Evolutionary conservation across 2,888 invertebrate genomes (phyloP), one percentile per base, ranked within the genome.

Genomic region (Hydrotaea diabolus): DNA sequence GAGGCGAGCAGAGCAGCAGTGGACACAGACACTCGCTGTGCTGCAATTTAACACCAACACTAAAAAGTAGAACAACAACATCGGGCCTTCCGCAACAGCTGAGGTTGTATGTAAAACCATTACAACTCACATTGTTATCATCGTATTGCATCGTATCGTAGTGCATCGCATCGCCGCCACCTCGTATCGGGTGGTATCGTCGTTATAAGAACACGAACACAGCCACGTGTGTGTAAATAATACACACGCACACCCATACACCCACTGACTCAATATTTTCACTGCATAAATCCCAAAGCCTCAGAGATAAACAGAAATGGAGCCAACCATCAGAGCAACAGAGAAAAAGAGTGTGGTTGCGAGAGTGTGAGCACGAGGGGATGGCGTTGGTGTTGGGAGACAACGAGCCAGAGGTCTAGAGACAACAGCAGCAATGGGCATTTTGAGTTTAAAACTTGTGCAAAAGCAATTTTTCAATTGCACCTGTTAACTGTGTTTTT

Each of bases 391-490:
- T 53, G 43, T 53, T n/a, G 23, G 43, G 66, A 66, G 26, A 5
- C 55, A n/a, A 8, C 1, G 55, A 57, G 55, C 15, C 15, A 8
- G 23, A 31, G 31, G n/a, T 49, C 31, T 62, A n/a, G n/a, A 17
- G 62, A 62, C 31, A 62, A n/a, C 31, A 31, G 31, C 62, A 59
- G 13, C 23, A 59, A 59, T 59, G 59, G 15, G 15, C 26, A 62
- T 31, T 62, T 31, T 31, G n/a, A n/a, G 59, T 11, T 26, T 59
- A 11, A 59, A 59, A 59, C 23, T 69, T 69, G 69, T 43, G 19
- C 39, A 39, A 69, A 69, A 69, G 69, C 69, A 69, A 69, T 69
- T 69, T 69, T 46, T 69, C 69, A 69, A 69, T 69, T 69, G 69
- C 69, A 69, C 69, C 69, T 69, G 69, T 69, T 69, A 69, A 69